Evolutionary conservation across 1,140 invertebrate genomes (phyloP).

Genomic region (Caenorhabditis brenneri): DNA sequence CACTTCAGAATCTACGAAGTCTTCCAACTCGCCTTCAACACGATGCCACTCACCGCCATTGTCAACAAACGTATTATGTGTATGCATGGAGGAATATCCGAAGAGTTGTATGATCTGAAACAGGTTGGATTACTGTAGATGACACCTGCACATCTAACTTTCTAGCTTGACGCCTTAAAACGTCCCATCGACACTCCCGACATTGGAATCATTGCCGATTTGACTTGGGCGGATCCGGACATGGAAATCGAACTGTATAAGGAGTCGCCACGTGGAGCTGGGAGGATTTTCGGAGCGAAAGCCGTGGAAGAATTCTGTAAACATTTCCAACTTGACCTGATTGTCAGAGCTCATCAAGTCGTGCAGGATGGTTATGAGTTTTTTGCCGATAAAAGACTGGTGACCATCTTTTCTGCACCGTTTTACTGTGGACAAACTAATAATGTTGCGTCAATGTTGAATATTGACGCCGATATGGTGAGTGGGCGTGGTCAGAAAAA

Average conservation of each 20-base stretch:
- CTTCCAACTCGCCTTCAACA: slow-evolving; percentile 71
- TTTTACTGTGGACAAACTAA: slow-evolving; percentile 23
- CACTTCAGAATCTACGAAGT: slow-evolving; percentile 51
- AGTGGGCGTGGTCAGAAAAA: no score
- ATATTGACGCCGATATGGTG: slow-evolving; percentile 3
- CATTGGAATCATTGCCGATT: slow-evolving; percentile 50
- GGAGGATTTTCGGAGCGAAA: slow-evolving; percentile 56
- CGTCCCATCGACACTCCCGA: slow-evolving; percentile 62
- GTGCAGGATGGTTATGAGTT: slow-evolving; percentile 48
- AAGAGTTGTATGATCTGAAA: slow-evolving; percentile 76
- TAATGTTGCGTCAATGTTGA: slow-evolving; percentile 1
- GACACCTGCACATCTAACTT: no score
- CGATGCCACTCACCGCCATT: slow-evolving; percentile 34
- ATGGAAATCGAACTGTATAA: neutral
- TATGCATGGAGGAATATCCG: slow-evolving; percentile 82
- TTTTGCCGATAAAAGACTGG: slow-evolving; percentile 30
- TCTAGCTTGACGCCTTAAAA: slow-evolving; percentile 55
- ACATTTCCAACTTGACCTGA: slow-evolving; percentile 49
- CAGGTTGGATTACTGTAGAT: slow-evolving; percentile 53
- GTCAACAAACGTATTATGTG: slow-evolving; percentile 32
- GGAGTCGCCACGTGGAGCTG: slow-evolving; percentile 76
- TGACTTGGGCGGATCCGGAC: slow-evolving; percentile 80
- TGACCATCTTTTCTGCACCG: neutral
- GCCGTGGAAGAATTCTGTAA: slow-evolving; percentile 54
- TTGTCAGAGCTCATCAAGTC: slow-evolving; percentile 60